Base-by-base conservation (phyloP, 2,797 vertebrate genomes). In the Mus minutoides region DNA sequence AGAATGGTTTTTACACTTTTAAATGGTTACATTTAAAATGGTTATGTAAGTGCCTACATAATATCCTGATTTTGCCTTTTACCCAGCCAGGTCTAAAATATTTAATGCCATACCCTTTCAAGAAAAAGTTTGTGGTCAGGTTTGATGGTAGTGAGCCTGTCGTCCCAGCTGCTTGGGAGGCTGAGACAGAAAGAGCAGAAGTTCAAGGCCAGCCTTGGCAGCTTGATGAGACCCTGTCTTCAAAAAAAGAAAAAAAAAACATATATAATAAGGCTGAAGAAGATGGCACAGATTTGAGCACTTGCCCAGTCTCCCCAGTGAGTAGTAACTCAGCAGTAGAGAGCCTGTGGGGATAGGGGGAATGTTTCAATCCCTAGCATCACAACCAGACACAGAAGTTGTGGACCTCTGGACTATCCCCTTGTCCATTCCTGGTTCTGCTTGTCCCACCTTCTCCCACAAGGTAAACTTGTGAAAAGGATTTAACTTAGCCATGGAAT, bases 1-100 rank as follows among this genome's bases (percentile, higher is more conserved):
- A 58, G 87, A 95, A 80, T 77, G 91, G 76, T 52, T 96, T 95
- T 95, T 62, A 94, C 12, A 75, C 82, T 94, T 92, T 88, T 69
- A 87, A 96, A 80, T 49, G n/a, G 60, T 60, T 94, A 69, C 37
- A 5, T 76, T 96, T 92, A 21, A 92, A 88, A 91, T 64, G 86
- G 73, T 83, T 92, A 88, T 86, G 8, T 78, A 94, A 92, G 46
- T 67, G 34, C 13, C 73, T 62, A 73, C 76, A 49, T 52, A 52
- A 80, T 58, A 87, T 34, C 85, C n/a, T 40, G 40, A 86, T 67
- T 94, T 94, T 90, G 64, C 40, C 83, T 83, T 79, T 92, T 85
- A 78, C 73, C 37, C 56, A 34, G 22, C 34, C 37, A 52, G 73
- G 67, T 79, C 69, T 94, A 77, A 92, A 91, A 76, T 40, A 85